phyloP scores from a whole-genome alignment of 1,140 invertebrate genomes.

The Meloidogyne exigua region DNA sequence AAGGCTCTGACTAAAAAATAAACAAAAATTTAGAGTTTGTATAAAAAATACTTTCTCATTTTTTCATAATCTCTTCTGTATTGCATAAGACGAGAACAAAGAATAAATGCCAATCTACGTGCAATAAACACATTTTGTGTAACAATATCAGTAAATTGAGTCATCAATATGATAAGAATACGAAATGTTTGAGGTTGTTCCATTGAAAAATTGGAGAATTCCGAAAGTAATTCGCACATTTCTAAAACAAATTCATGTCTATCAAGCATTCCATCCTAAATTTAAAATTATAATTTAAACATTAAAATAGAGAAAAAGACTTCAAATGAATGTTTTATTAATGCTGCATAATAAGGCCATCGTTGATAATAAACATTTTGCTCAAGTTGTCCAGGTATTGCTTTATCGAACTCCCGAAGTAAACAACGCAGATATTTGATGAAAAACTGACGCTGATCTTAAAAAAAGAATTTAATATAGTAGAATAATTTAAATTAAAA shows the following conservation, averaged over 20 bases:
- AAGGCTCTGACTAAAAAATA: conserved; percentile 8
- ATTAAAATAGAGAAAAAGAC: conserved; percentile 18
- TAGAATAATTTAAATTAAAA: no score
- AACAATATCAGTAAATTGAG: conserved; percentile 47
- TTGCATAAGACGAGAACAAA: conserved; percentile 35
- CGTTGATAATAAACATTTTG: conserved; percentile 37
- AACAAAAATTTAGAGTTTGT: not conserved
- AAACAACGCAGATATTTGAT: conserved; percentile 38
- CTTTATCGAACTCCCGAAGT: conserved; percentile 30
- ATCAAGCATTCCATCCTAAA: conserved; percentile 53
- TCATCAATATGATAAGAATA: conserved; percentile 40
- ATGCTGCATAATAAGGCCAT: conserved; percentile 48
- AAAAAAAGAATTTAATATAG: conserved; percentile 4
- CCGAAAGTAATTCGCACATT: conserved; percentile 43
- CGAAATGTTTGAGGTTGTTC: conserved; percentile 53
- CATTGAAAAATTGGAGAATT: conserved; percentile 47
- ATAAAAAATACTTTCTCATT: conserved; percentile 23
- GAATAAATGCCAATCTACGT: conserved; percentile 39
- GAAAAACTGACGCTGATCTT: conserved; percentile 42
- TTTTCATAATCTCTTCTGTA: conserved; percentile 46
- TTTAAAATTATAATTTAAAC: not conserved
- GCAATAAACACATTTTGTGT: conserved; percentile 51
- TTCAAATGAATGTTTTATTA: conserved; percentile 57
- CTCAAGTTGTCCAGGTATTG: conserved; percentile 35
- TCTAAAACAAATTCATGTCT: conserved; percentile 52